These are phyloP conservation scores for Turritopsis rubra DNA, from an alignment of 30 jellyfish, hydroid and myxozoan genomes.

Conservation along the genomic window DNA sequence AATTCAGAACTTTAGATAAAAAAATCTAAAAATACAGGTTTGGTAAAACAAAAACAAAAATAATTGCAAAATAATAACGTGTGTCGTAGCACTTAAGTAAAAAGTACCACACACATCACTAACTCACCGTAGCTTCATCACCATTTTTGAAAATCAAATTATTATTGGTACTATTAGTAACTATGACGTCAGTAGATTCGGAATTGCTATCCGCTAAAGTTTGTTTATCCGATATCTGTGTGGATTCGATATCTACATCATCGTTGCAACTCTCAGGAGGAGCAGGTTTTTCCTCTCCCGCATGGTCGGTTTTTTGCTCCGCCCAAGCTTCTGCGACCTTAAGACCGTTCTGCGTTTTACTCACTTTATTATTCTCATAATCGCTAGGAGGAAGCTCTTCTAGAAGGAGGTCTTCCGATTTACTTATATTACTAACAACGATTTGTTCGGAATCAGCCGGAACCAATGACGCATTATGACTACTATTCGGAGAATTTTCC, in stretches of 20 bases:
- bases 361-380: neutral
- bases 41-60: too few relatives aligned
- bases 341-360: neutral
- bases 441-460: neutral
- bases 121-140: conserved; percentile 12
- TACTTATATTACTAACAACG: neutral
- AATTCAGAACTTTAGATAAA: too few relatives aligned
- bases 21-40: too few relatives aligned
- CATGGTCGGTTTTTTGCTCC: neutral
- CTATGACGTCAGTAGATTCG: neutral
- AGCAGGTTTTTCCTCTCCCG: conserved; percentile 1
- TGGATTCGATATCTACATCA: conserved; percentile 1
- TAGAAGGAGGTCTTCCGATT: neutral
- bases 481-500: neutral
- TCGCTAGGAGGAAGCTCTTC: neutral
- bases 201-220: neutral
- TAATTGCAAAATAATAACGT: too few relatives aligned
- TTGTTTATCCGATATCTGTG: neutral
- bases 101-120: neutral
- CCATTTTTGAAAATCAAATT: conserved; percentile 3
- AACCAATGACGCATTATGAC: neutral
- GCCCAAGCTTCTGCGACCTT: neutral
- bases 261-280: neutral
- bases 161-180: neutral
- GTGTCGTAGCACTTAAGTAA: too few relatives aligned